Base-by-base conservation (phyloP, 2,888 invertebrate species). In the Andricus quercusramuli region DNA sequence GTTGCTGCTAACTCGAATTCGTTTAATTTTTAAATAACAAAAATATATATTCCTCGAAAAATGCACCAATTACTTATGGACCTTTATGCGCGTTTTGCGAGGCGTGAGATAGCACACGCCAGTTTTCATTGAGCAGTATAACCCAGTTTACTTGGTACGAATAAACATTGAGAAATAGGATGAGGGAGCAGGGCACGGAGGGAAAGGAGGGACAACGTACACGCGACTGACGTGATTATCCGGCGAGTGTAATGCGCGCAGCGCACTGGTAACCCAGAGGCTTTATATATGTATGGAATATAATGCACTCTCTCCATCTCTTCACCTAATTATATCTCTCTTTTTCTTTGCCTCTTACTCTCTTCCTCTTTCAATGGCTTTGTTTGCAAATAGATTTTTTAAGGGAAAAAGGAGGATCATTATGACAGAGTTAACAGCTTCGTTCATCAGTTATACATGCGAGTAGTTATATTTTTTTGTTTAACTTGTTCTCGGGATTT, bases 151-250 rank as follows among this genome's bases (percentile, higher is more conserved):
- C 70, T 70, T 20, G 51, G 51, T 47, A 29, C 32, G 51, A 70
- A 70, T 70, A 70, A 70, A 51, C 51, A 70, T 51, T 47, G 44
- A 44, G 29, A 70, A 47, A 25, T 41, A 8, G 44, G 15, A 68
- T 22, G 29, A 22, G 25, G 25, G 17, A 25, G 25, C 25, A n/a
- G 68, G 25, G 41, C 25, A 47, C 20, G 11, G 47, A 22, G 68
- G 68, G 17, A 41, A 68, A 25, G 47, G 22, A 51, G 15, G 47
- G n/a, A 29, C 47, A 51, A 70, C 44, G 47, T 70, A 32, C 51
- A 70, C 70, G 51, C 51, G 70, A 70, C 70, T 51, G 70, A 37
- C 37, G 8, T 37, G 37, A 70, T 70, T 70, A 70, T 70, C 70
- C 70, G 47, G 47, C 44, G 17, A 70, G 47, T 22, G 25, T 68